A percentile compares a stretch with the other conserved stretches of the same genome.
phyloP scores from a whole-genome alignment of 2,797 vertebrate species.

The Tapirus indicus region DNA sequence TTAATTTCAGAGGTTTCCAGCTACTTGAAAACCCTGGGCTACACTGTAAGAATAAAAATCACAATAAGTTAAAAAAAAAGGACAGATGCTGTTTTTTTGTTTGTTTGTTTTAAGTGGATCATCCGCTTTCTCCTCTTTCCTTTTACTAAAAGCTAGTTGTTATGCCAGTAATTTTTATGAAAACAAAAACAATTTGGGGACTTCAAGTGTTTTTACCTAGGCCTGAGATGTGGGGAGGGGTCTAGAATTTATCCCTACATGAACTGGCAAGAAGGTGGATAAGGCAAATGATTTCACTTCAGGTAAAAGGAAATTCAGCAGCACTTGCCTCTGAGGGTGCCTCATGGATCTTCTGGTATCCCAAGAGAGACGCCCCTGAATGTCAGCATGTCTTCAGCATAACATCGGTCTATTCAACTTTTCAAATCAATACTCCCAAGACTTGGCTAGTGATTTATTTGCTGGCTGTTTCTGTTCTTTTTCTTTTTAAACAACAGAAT shows the following conservation, averaged over 20 bases:
- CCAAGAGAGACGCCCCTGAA: neutral
- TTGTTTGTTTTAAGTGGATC: neutral
- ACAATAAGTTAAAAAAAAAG: neutral
- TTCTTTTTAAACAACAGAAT: slow-evolving; percentile 57
- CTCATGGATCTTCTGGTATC: neutral
- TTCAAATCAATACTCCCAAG: neutral
- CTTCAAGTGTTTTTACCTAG: neutral
- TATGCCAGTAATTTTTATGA: neutral
- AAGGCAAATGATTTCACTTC: neutral
- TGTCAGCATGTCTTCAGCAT: neutral
- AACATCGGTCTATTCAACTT: neutral
- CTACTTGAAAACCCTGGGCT: slow-evolving; percentile 25
- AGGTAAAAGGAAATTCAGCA: slow-evolving; percentile 15
- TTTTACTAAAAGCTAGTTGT: neutral
- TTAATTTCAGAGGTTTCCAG: slow-evolving; percentile 19
- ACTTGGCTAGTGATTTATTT: neutral
- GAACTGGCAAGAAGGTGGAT: neutral
- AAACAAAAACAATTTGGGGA: neutral
- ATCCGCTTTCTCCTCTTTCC: neutral
- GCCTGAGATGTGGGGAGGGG: neutral
- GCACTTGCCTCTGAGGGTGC: neutral
- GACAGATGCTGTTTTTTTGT: neutral
- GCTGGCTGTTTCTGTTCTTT: neutral
- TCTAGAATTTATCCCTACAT: neutral
- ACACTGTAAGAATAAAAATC: neutral